Percentiles rank a stretch among this genome's conserved stretches.
phyloP scores from a whole-genome alignment of 2,888 invertebrate species.

The Drosophila setosimentum region DNA sequence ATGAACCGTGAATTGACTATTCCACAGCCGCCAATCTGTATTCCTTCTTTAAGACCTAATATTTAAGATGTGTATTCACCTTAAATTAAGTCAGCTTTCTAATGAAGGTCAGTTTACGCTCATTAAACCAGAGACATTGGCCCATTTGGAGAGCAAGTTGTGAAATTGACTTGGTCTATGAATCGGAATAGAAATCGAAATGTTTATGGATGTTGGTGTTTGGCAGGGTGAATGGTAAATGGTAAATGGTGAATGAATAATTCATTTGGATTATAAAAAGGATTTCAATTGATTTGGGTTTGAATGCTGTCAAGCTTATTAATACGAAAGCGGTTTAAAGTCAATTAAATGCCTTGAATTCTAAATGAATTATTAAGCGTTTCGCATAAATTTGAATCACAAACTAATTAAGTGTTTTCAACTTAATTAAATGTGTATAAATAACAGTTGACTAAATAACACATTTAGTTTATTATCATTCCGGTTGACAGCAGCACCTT shows the following conservation, averaged over 20 bases:
- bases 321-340: conserved; percentile 45
- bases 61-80: background rate
- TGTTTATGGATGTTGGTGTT: conserved; percentile 1
- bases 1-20: conserved; percentile 49
- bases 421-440: conserved; percentile 10
- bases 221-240: conserved; percentile 44
- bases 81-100: conserved; percentile 16
- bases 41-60: conserved; percentile 18
- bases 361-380: conserved; percentile 7
- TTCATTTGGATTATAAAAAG: conserved; percentile 52
- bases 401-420: conserved; percentile 7
- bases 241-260: conserved; percentile 61
- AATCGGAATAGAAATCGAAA: conserved; percentile 1
- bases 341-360: conserved; percentile 36
- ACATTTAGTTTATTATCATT: background rate
- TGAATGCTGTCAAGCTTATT: conserved; percentile 23
- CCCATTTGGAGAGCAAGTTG: background rate
- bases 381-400: conserved; percentile 26
- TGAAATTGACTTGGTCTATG: conserved; percentile 33
- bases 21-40: conserved; percentile 9
- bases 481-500: background rate
- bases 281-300: conserved; percentile 30
- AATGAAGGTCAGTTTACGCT: conserved; percentile 39
- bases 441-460: background rate
- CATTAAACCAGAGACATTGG: conserved; percentile 25